Evolutionary conservation across 2,888 invertebrate genomes (phyloP).

Genomic region (Drosophila kuntzei): DNA sequence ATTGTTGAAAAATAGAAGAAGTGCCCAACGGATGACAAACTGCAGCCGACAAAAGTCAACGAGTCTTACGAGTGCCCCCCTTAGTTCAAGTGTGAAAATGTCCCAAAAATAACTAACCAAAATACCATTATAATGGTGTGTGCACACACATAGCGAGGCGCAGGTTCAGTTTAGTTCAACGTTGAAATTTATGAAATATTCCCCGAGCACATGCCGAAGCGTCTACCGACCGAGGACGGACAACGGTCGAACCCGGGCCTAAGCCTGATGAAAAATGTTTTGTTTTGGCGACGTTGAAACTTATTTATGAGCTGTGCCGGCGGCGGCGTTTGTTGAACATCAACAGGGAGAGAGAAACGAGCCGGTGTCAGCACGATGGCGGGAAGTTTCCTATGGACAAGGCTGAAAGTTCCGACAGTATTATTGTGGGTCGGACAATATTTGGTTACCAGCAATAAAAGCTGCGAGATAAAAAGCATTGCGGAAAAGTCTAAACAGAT

Average conservation of each 20-base stretch:
- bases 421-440: constrained; percentile 43
- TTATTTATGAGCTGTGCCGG: constrained; percentile 65
- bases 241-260: constrained; percentile 30
- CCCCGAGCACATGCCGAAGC: constrained; percentile 51
- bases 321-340: constrained; percentile 26
- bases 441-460: constrained; percentile 68
- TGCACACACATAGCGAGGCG: constrained; percentile 28
- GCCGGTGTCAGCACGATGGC: constrained; percentile 2
- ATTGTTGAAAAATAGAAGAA: constrained; percentile 65
- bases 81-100: constrained; percentile 64
- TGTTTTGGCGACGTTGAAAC: constrained; percentile 66
- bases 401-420: not conserved
- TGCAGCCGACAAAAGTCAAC: constrained; percentile 64
- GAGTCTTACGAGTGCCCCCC: constrained; percentile 47
- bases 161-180: constrained; percentile 48
- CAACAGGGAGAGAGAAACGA: not conserved
- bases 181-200: constrained; percentile 73
- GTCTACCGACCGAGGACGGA: constrained; percentile 5
- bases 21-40: constrained; percentile 69
- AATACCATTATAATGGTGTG: constrained; percentile 31
- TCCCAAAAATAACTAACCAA: constrained; percentile 51
- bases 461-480: constrained; percentile 58
- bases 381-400: constrained; percentile 3
- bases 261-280: constrained; percentile 67
- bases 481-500: constrained; percentile 58